Conservation (phyloP, 1,140 invertebrate genomes). For the Drosophila eugracilis region DNA sequence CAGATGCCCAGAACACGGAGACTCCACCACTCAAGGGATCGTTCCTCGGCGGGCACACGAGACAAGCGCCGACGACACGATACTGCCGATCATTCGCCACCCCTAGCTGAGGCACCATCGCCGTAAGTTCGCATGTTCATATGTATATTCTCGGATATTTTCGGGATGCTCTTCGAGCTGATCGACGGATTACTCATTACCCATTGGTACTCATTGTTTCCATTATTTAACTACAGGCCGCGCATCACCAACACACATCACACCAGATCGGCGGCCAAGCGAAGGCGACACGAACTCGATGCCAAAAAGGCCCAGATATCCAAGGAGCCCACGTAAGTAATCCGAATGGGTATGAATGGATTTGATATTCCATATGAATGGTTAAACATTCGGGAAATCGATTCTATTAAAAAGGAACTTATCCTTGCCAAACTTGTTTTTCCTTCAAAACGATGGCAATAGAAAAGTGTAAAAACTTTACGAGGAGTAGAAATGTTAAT, state of each 20-base stretch:
- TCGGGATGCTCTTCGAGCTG: constrained; percentile 20
- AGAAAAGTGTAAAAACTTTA: too few species aligned
- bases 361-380: too few species aligned
- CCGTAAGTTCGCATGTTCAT: constrained; percentile 64
- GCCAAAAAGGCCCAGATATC: constrained; percentile 85
- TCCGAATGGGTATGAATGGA: too few species aligned
- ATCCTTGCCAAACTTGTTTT: too few species aligned
- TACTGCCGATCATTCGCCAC: constrained; percentile 79
- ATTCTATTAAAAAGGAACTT: background rate
- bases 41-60: constrained; percentile 86
- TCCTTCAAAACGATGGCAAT: too few species aligned
- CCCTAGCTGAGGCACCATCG: constrained; percentile 71
- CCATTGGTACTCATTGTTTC: constrained; percentile 24
- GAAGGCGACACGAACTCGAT: constrained; percentile 86
- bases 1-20: constrained; percentile 92
- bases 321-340: constrained; percentile 83
- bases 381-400: background rate
- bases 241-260: constrained; percentile 77
- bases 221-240: constrained; percentile 64
- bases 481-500: too few species aligned
- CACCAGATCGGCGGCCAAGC: constrained; percentile 86
- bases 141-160: background rate
- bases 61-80: constrained; percentile 87
- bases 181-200: constrained; percentile 16
- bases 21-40: constrained; percentile 90